These are phyloP conservation scores for Pterobdella sp. DNA, from an alignment of 2,888 invertebrate genomes.

Conservation along the genomic window DNA sequence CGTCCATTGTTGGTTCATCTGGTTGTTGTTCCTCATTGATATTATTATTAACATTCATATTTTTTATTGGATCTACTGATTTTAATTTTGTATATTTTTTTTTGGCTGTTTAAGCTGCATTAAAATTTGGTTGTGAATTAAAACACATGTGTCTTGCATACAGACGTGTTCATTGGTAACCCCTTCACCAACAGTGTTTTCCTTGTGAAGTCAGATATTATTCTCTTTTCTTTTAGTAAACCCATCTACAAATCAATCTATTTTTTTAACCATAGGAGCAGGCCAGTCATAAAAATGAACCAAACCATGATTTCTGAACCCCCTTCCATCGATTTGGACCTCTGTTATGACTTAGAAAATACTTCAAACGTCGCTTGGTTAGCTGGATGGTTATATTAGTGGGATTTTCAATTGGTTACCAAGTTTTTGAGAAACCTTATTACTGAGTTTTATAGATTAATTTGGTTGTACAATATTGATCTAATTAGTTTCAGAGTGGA, in stretches of 20 bases:
- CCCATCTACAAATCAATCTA: background rate
- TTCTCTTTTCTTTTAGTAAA: background rate
- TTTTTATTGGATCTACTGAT: too few relatives aligned
- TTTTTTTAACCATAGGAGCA: background rate
- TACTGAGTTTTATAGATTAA: background rate
- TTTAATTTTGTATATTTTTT: too few relatives aligned
- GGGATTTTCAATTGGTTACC: background rate
- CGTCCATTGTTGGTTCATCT: too few relatives aligned
- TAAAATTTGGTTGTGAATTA: too few relatives aligned
- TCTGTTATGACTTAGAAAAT: background rate
- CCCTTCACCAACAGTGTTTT: slow-evolving; percentile 5
- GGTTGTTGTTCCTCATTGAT: too few relatives aligned
- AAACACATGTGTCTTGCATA: too few relatives aligned
- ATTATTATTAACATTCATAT: too few relatives aligned
- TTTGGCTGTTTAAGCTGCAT: too few relatives aligned
- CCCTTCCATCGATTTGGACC: slow-evolving; percentile 3
- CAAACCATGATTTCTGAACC: slow-evolving; percentile 2
- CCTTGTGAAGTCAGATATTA: background rate
- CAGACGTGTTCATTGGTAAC: slow-evolving; percentile 6
- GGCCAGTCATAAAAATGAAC: slow-evolving; percentile 16
- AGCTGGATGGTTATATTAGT: background rate
- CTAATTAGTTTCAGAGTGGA: slow-evolving; percentile 4
- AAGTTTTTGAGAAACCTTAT: too few relatives aligned
- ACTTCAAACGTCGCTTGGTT: background rate
- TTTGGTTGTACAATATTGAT: background rate